Evolutionary conservation across 2,113 vertebrate genomes (phyloP), one percentile per base, ranked within the genome.

Genomic region (Pterocles orientalis): DNA sequence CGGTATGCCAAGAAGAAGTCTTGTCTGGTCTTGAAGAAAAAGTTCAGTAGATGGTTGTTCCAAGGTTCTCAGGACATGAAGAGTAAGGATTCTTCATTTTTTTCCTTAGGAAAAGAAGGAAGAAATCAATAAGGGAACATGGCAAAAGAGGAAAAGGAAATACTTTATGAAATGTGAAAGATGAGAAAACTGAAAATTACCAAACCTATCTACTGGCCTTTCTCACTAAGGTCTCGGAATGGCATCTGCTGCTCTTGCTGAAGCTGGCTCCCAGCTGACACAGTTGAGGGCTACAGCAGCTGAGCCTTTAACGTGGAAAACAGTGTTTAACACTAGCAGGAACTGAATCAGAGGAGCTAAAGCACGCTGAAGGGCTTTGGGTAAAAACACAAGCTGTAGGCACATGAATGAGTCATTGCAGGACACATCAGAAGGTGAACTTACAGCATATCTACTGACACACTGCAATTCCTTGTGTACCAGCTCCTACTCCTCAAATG

Each of bases 261-360:
- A 34, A 62, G 8, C 21, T 1, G 1, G 7, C 7, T 71, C 14
- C 12, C 21, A 0, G 1, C 5, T 72, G 23, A 36, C 11, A 26
- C 19, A 76, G 19, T 21, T 53, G 25, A 78, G n/a, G 15, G n/a
- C 13, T 73, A 9, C 14, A 69, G 19, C 58, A 82, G 36, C 18
- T 80, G 41, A 76, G n/a, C 10, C 12, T 39, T 79, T 53, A 47
- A 34, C 0, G 0, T 9, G 15, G 18, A 26, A 85, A 91, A 54
- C 10, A 47, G 26, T 6, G 23, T 56, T 78, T 53, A 76, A 65
- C 26, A 45, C 45, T 5, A 76, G 7, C 9, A 80, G 54, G 57
- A 86, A 69, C 2, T 60, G 19, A 88, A 90, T 58, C 17, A 80
- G 41, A 39, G 20, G 25, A 88, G 18, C 14, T 70, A 62, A 48